Percentiles rank a stretch among this genome's conserved stretches.
These are phyloP conservation scores for Cardinalis cardinalis DNA, from an alignment of 2,113 vertebrate genomes.

Conservation along the genomic window DNA sequence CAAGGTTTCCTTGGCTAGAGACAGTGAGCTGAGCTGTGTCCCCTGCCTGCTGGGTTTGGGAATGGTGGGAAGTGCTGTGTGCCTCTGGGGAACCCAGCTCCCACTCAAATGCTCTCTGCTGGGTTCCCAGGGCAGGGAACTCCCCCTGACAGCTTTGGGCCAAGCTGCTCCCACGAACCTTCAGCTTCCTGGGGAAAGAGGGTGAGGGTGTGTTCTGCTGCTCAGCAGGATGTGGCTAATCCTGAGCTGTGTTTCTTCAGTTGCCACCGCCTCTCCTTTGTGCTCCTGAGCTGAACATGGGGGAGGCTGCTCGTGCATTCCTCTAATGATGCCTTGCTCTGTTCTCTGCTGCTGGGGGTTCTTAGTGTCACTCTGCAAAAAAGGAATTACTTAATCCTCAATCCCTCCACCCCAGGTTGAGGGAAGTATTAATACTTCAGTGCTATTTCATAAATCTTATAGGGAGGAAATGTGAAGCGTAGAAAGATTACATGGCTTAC, in stretches of 20 bases:
- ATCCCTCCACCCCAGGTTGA: background rate
- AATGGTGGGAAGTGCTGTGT: background rate
- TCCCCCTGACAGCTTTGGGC: background rate
- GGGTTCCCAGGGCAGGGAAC: background rate
- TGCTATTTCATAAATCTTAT: background rate
- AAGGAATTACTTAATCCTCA: background rate
- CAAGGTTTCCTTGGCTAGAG: background rate
- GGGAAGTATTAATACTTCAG: background rate
- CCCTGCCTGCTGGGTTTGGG: background rate
- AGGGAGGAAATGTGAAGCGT: accelerated
- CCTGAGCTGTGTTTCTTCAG: background rate
- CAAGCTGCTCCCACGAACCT: accelerated
- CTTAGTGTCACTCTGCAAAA: background rate
- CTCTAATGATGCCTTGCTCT: background rate
- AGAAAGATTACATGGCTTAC: background rate
- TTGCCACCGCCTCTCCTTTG: background rate
- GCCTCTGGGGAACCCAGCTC: background rate
- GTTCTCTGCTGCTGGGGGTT: background rate
- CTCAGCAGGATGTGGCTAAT: conserved; percentile 17
- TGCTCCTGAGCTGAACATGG: accelerated
- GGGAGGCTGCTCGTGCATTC: background rate
- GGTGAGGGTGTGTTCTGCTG: background rate
- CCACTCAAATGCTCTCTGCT: accelerated
- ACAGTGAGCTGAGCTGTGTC: background rate
- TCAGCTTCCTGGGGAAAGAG: background rate